Base-by-base conservation (phyloP, 2,888 invertebrate genomes). In the Microdon myrmicae region DNA sequence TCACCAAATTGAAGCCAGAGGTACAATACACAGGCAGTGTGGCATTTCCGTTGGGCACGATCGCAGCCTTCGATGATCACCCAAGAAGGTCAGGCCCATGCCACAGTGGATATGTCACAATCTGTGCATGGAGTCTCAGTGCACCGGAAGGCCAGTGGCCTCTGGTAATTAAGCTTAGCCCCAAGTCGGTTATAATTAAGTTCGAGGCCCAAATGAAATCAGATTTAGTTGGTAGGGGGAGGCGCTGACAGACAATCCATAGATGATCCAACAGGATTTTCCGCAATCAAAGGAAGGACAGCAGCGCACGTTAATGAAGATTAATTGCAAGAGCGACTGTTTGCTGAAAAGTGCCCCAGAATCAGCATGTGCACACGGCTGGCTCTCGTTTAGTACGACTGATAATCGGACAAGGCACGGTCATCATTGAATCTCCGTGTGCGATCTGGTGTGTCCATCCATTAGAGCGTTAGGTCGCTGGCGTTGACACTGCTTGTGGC, bases 271-370 rank as follows among this genome's bases (percentile, higher is more conserved):
- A 59, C 47, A 37, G 47, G 53, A 59, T 53, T 53, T 45, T 47
- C 23, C 39, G 19, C 59, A 47, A 41, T 59, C 47, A 25, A 25
- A 53, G 26, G 20, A 19, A 23, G 16, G 14, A 35, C 37, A 28
- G 32, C 14, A 26, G 9, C 17, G 67, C 23, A 56, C 71, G 73
- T 70, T 77, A 77, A 77, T 78, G 77, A 77, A 77, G 77, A 77
- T 78, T 78, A 77, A 77, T 78, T 77, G 79, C 78, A 75, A 37
- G 29, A 10, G 13, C 4, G 9, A 17, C 12, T 13, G 10, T 20
- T 41, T 28, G 37, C 23, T 32, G 16, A 17, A 53, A 16, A 28
- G 32, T 39, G 39, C 37, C 22, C 60, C 38, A 41, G 34, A 59
- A 53, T 41, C 60, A 43, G 37, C 43, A 16, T n/a, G 13, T 13